phyloP scores from a whole-genome alignment of 2,888 invertebrate genomes.

The Chironomus tentans region DNA sequence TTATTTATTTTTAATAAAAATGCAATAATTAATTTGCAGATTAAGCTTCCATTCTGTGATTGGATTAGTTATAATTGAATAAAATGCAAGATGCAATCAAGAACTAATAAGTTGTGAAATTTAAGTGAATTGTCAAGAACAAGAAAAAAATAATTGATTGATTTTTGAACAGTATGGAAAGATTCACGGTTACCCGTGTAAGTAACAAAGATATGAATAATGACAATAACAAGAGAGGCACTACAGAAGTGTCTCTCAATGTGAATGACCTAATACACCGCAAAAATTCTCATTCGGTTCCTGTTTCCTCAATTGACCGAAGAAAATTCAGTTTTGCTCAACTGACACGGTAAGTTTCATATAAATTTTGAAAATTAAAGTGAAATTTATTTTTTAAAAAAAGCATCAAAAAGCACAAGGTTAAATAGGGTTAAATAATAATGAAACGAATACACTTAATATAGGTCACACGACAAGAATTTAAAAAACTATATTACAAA shows the following conservation, averaged over 20 bases:
- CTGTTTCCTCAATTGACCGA: constrained; percentile 12
- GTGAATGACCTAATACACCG: neutral
- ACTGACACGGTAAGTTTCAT: constrained; percentile 37
- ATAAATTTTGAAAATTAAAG: too few relatives aligned
- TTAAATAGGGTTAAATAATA: too few relatives aligned
- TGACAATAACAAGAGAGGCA: neutral
- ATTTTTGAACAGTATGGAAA: neutral
- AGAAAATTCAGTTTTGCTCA: constrained; percentile 41
- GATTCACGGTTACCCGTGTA: constrained; percentile 16
- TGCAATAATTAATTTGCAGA: too few relatives aligned
- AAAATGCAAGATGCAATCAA: neutral
- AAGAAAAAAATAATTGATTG: neutral
- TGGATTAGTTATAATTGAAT: too few relatives aligned
- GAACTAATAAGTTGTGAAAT: neutral
- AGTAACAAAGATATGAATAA: neutral
- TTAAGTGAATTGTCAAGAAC: neutral
- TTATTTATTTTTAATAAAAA: too few relatives aligned
- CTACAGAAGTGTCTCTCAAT: constrained; percentile 7
- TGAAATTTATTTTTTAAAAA: too few relatives aligned
- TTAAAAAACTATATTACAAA: too few relatives aligned
- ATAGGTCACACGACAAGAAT: too few relatives aligned
- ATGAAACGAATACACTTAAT: too few relatives aligned
- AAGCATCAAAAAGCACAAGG: too few relatives aligned
- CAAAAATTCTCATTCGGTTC: constrained; percentile 14
- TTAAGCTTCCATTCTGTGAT: too few relatives aligned